These are phyloP conservation scores for Hapalemur alaotrensis DNA, from an alignment of 2,797 vertebrate genomes.

Conservation along the genomic window DNA sequence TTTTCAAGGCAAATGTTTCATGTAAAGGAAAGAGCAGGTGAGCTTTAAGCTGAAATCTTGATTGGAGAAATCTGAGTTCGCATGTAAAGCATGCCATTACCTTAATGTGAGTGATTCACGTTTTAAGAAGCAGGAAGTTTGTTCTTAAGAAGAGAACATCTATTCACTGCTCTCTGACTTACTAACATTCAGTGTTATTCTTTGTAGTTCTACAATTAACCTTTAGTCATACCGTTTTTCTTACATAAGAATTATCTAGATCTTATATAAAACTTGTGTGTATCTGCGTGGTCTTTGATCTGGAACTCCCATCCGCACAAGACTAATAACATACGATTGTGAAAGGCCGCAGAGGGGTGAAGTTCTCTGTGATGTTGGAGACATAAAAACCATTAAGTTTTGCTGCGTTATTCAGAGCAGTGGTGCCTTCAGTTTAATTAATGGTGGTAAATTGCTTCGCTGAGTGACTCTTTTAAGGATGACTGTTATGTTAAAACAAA, in stretches of 20 bases:
- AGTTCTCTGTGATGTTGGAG: conserved; percentile 65
- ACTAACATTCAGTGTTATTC: conserved; percentile 31
- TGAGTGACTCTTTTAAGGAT: conserved; percentile 60
- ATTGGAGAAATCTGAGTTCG: conserved; percentile 22
- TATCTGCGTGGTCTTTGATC: conserved; percentile 56
- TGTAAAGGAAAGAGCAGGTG: background rate
- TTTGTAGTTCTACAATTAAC: conserved; percentile 62
- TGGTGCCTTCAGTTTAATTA: conserved; percentile 58
- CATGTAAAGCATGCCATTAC: conserved; percentile 20
- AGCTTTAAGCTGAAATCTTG: background rate
- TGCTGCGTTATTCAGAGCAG: conserved; percentile 27
- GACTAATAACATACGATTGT: conserved; percentile 37
- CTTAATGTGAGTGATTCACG: conserved; percentile 47
- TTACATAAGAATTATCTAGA: conserved; percentile 61
- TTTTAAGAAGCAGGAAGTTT: conserved; percentile 58
- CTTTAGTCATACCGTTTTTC: conserved; percentile 68
- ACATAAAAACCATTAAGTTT: conserved; percentile 64
- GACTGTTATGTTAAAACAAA: conserved; percentile 63
- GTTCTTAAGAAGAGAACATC: conserved; percentile 41
- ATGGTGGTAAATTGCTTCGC: conserved; percentile 57
- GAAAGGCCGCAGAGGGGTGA: conserved; percentile 53
- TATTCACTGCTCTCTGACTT: conserved; percentile 34
- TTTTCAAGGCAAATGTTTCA: conserved; percentile 42
- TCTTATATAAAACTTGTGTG: conserved; percentile 45
- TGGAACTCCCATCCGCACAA: background rate